Conservation (phyloP, 2,113 vertebrate genomes). For the Bubo scandiacus region DNA sequence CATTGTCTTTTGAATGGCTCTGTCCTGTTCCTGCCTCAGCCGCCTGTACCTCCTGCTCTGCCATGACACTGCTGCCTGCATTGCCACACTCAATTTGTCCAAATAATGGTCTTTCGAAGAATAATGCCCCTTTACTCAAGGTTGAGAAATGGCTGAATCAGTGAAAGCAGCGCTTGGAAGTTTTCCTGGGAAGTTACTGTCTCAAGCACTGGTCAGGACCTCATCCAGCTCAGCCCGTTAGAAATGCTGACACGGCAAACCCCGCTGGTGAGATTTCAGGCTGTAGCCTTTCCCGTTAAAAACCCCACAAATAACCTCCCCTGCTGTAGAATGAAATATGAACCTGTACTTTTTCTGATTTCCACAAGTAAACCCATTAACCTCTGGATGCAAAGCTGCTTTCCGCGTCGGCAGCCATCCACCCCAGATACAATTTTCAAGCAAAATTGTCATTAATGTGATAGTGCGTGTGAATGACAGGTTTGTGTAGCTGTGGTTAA, state of each 20-base stretch:
- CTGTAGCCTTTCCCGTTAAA: neutral
- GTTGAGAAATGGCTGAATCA: neutral
- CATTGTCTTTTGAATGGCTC: neutral
- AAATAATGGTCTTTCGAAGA: neutral
- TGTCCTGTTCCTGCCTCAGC: neutral
- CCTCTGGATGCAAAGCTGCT: neutral
- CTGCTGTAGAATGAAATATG: neutral
- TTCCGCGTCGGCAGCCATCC: neutral
- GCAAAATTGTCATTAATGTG: neutral
- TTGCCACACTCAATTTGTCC: neutral
- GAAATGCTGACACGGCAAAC: neutral
- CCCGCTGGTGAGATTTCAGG: neutral
- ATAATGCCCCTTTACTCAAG: neutral
- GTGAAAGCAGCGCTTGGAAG: neutral
- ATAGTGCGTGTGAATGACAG: neutral
- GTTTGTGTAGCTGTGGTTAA: neutral
- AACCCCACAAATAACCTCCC: neutral
- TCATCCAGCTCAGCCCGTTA: neutral
- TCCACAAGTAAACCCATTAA: neutral
- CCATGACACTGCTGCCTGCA: neutral
- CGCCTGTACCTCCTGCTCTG: neutral
- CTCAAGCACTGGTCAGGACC: neutral
- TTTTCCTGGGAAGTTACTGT: neutral
- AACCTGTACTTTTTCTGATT: neutral
- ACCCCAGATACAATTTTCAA: neutral